Conservation (phyloP, 2,113 vertebrate species). For the Dipodomys ordii region DNA sequence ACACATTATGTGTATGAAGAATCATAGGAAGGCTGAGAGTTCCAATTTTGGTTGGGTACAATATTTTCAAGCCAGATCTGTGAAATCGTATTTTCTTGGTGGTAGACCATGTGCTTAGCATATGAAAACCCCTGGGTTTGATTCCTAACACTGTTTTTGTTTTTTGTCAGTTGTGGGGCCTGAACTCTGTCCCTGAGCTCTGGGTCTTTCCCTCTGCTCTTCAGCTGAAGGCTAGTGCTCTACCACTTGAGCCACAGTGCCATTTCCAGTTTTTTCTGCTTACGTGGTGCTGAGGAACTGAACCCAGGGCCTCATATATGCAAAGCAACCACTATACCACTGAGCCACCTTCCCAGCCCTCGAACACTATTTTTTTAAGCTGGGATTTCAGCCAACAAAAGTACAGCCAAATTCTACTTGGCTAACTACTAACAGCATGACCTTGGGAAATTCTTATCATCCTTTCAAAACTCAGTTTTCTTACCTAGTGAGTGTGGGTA, state of each 20-base stretch:
- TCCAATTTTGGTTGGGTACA: no score
- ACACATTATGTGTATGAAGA: neutral
- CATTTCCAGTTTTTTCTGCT: no score
- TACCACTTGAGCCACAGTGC: no score
- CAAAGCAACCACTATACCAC: no score
- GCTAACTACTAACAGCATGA: neutral
- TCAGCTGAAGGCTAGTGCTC: no score
- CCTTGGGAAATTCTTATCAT: neutral
- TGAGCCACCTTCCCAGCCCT: no score
- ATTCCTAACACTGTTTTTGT: neutral
- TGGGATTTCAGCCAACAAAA: neutral
- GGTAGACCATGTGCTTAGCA: neutral
- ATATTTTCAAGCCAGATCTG: neutral
- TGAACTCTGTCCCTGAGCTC: no score
- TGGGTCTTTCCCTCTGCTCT: no score
- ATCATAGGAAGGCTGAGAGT: neutral
- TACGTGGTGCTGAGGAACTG: no score
- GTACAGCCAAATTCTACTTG: slow-evolving; percentile 3
- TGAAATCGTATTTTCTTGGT: neutral
- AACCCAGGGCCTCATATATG: no score
- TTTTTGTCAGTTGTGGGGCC: no score
- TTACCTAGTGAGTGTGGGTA: neutral
- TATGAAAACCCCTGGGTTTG: neutral
- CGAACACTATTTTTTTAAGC: neutral
- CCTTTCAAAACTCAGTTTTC: neutral